These are phyloP conservation scores for Gambusia holbrooki DNA, from an alignment of 2,113 vertebrate species.

Conservation along the genomic window DNA sequence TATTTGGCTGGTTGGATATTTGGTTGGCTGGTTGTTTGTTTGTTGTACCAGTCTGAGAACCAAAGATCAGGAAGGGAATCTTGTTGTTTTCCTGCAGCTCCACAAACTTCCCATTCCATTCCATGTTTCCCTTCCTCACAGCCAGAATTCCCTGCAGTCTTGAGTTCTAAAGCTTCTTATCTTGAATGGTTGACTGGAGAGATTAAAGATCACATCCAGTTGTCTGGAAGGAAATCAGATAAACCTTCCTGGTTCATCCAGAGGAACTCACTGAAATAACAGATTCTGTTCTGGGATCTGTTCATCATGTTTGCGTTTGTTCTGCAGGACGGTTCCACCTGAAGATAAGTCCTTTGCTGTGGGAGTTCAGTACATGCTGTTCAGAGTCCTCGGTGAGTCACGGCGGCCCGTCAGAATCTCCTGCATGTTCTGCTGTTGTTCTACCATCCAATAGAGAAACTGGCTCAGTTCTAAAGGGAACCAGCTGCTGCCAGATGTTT, in stretches of 20 bases:
- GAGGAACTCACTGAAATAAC: too few species aligned
- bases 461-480: neutral
- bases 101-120: too few species aligned
- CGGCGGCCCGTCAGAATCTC: neutral
- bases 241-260: too few species aligned
- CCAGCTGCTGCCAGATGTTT: neutral
- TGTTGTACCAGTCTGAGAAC: neutral
- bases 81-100: neutral
- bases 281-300: too few species aligned
- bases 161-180: too few species aligned
- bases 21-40: too few species aligned
- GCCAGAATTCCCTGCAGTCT: too few species aligned
- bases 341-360: constrained; percentile 92
- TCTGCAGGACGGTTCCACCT: constrained; percentile 81
- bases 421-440: neutral
- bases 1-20: too few species aligned
- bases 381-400: constrained; percentile 88
- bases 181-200: too few species aligned
- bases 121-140: too few species aligned
- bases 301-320: constrained; percentile 2
- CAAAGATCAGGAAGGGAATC: neutral
- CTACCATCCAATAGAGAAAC: neutral
- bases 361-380: constrained; percentile 93
- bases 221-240: neutral
- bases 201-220: neutral